Evolutionary conservation across 2,797 vertebrate genomes (phyloP), one percentile per base, ranked within the genome.

Genomic region (Notolabrus celidotus): DNA sequence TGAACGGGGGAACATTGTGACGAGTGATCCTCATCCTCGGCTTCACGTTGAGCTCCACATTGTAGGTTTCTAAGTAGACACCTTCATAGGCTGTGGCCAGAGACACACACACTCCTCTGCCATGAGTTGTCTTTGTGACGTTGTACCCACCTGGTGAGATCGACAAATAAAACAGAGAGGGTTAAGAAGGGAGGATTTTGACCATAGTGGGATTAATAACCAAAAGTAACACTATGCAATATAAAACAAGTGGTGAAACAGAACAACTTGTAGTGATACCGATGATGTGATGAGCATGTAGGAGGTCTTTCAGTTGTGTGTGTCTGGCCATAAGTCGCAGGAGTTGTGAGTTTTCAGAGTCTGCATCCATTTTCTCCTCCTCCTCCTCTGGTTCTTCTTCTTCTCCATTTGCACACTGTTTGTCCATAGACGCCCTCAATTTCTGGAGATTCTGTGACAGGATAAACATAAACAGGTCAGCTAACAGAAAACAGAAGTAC

Each of bases 1-100:
- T 95, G 84, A 95, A 97, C 14, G 72, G 42, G 0, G 97, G 97
- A 3, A 99, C 17, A 3, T 96, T 95, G 65, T 99, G 96, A 23
- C 86, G 94, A 57, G 15, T 59, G 71, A 99, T 95, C 78, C 23
- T 81, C 63, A 94, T 71, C 0, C 55, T 79, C 0, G 90, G 91
- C 74, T 81, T 83, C 27, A 92, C 46, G 43, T 93, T 73, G 10
- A 98, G 72, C 74, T 97, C 95, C 85, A 99, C 67, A 80, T 94
- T 91, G 79, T 95, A 99, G 9, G 93, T 95, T 58, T 94, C 95
- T 65, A 98, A 70, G 71, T 93, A 95, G 52, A 87, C 79, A 8
- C 94, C 93, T 29, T 96, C 92, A 1, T 94, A 98, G 38, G 93
- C 90, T 0, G 96, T 98, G 54, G 77, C 80, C 79, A 99, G 67